Evolutionary conservation across 2,797 vertebrate species (phyloP), one percentile per base, ranked within the genome.

Genomic region (Chlorospingus flavigularis): DNA sequence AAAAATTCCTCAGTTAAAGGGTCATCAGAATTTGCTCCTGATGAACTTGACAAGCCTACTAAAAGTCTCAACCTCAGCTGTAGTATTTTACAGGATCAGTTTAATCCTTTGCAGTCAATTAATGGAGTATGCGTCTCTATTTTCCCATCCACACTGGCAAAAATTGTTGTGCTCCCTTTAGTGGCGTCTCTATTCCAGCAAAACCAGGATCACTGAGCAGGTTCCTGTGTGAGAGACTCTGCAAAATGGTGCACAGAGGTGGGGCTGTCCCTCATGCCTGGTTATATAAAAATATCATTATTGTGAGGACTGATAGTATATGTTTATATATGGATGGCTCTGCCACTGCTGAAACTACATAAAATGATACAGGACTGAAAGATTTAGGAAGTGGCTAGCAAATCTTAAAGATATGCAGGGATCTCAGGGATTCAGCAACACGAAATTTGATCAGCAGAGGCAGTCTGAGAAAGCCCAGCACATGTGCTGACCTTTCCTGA

Each of bases 51-150:
- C 65, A 91, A 88, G 57, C 4, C 9, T 60, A 13, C 26, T 17
- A 16, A 20, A 35, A 26, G 3, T 5, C 21, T 81, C 62, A 40
- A 4, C 24, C 45, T 79, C 43, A 53, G 7, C 10, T 78, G 19
- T 11, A 43, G 5, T 40, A n/a, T 88, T 94, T 73, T 68, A 47
- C 37, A 61, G 61, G 37, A 43, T 65, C 10, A 39, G 2, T 51
- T 87, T 37, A 81, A 79, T n/a, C 26, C 11, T 78, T 84, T 81
- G 25, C 26, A 40, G 42, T 40, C 21, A 10, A 3, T 40, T 39
- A 71, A 35, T 4, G 9, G 13, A 23, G 3, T 28, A 3, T 2
- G 0, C 26, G 9, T 60, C 17, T 26, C 19, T 25, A 43, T 31
- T 84, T 86, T 26, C 26, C 17, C 28, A 53, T 55, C n/a, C 39